Conservation (phyloP, 37 sponge, comb jelly and placozoan genomes). For the Aplysina aerophoba region DNA sequence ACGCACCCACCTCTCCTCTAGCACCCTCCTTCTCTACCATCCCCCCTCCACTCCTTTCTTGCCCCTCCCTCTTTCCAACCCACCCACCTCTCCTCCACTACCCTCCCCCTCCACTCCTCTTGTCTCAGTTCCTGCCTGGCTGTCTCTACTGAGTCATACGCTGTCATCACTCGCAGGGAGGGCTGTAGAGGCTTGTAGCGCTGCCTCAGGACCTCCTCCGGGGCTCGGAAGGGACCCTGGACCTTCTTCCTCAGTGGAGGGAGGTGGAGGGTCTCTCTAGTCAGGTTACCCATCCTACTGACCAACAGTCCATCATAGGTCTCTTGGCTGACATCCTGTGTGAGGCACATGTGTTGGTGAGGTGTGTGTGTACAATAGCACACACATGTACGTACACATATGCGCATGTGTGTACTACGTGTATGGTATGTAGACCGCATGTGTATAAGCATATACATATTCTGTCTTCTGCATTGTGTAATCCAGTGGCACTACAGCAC, state of each 20-base stretch:
- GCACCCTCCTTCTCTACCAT: too few species aligned
- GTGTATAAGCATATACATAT: too few species aligned
- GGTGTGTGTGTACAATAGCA: neutral
- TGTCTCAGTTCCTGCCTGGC: slow-evolving; percentile 66
- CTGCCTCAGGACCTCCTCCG: slow-evolving; percentile 63
- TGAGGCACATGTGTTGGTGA: neutral
- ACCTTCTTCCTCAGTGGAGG: neutral
- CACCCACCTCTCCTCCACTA: slow-evolving; percentile 48
- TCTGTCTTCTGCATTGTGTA: too few species aligned
- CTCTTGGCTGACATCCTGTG: too few species aligned
- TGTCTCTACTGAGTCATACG: slow-evolving; percentile 63
- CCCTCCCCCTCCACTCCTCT: slow-evolving; percentile 51
- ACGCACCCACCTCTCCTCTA: too few species aligned
- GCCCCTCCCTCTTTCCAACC: too few species aligned
- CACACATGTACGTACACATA: too few species aligned
- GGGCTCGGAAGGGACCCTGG: slow-evolving; percentile 67
- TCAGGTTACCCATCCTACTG: too few species aligned
- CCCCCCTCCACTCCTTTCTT: slow-evolving; percentile 8
- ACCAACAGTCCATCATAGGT: too few species aligned
- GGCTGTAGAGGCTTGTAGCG: slow-evolving; percentile 53
- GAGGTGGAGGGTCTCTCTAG: neutral
- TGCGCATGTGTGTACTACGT: too few species aligned
- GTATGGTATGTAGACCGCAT: too few species aligned
- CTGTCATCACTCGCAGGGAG: slow-evolving; percentile 66
- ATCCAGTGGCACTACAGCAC: too few species aligned